Conservation (phyloP, 2,888 invertebrate species). For the Lithophane leautieri region DNA sequence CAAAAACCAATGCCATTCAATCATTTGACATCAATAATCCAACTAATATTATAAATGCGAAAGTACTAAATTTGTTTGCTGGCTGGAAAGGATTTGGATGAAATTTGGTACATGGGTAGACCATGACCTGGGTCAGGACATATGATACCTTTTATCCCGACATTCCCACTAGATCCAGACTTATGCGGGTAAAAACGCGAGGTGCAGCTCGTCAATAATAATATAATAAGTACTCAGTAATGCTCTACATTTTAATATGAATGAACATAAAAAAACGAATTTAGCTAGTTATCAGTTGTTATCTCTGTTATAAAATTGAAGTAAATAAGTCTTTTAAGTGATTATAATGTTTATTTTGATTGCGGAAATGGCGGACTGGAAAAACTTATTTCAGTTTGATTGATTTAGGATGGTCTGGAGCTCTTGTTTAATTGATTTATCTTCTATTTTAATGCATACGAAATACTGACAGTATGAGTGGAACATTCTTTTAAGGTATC, state of each 20-base stretch:
- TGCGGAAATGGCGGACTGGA: not conserved
- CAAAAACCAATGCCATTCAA: slow-evolving; percentile 42
- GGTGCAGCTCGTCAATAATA: not conserved
- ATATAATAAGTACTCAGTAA: too few species aligned
- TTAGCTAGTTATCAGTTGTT: slow-evolving; percentile 21
- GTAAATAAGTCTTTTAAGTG: slow-evolving; percentile 19
- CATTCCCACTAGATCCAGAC: too few species aligned
- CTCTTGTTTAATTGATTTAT: not conserved
- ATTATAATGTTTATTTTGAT: slow-evolving; percentile 46
- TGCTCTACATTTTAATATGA: slow-evolving; percentile 1
- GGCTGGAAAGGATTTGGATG: too few species aligned
- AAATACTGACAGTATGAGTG: slow-evolving; percentile 1
- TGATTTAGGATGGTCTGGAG: not conserved
- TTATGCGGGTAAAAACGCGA: too few species aligned
- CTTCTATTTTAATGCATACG: not conserved
- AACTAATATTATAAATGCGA: not conserved
- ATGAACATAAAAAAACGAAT: slow-evolving; percentile 29
- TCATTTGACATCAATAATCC: not conserved
- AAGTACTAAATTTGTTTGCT: not conserved
- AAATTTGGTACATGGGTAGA: too few species aligned
- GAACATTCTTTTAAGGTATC: not conserved
- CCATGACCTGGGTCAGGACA: too few species aligned
- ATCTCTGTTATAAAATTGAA: slow-evolving; percentile 36
- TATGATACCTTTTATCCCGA: too few species aligned
- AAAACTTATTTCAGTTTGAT: not conserved